A percentile compares a stretch with the other conserved stretches of the same genome.
Conservation (phyloP, 2,797 vertebrate genomes). For the Sorex maritimensis region DNA sequence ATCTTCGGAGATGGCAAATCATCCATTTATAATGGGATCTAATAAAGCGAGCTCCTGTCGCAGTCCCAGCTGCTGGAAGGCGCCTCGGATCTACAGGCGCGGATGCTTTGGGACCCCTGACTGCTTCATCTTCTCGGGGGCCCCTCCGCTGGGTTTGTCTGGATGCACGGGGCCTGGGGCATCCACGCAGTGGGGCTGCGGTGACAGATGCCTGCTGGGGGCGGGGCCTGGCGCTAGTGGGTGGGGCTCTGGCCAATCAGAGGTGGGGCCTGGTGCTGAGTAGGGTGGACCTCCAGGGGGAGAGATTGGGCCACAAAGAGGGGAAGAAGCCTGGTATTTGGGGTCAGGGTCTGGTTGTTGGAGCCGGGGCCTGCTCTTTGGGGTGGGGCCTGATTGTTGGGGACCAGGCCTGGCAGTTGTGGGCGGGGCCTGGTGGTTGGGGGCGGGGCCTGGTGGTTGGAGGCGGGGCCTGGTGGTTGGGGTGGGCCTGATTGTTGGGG, state of each 20-base stretch:
- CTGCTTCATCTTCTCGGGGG: background rate
- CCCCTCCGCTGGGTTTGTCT: background rate
- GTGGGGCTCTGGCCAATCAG: too few relatives aligned
- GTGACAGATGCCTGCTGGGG: rapidly evolving
- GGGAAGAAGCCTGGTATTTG: too few relatives aligned
- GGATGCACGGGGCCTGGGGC: background rate
- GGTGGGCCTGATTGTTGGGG: too few relatives aligned
- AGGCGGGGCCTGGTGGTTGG: too few relatives aligned
- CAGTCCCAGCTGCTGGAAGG: conserved; percentile 55
- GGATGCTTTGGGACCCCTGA: background rate
- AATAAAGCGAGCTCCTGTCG: conserved; percentile 55
- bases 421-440: too few relatives aligned
- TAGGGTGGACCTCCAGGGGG: background rate
- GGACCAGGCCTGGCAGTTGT: too few relatives aligned
- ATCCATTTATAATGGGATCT: conserved; percentile 80
- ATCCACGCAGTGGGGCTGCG: rapidly evolving
- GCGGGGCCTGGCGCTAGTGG: too few relatives aligned
- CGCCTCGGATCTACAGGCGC: background rate
- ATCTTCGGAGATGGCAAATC: conserved; percentile 76
- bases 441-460: too few relatives aligned
- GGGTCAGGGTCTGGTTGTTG: too few relatives aligned
- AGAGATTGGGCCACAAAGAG: background rate
- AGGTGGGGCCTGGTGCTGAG: background rate
- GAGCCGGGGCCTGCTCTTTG: background rate
- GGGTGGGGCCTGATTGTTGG: background rate